phyloP scores from a whole-genome alignment of 2,797 vertebrate genomes.

The Rhinophrynus dorsalis region DNA sequence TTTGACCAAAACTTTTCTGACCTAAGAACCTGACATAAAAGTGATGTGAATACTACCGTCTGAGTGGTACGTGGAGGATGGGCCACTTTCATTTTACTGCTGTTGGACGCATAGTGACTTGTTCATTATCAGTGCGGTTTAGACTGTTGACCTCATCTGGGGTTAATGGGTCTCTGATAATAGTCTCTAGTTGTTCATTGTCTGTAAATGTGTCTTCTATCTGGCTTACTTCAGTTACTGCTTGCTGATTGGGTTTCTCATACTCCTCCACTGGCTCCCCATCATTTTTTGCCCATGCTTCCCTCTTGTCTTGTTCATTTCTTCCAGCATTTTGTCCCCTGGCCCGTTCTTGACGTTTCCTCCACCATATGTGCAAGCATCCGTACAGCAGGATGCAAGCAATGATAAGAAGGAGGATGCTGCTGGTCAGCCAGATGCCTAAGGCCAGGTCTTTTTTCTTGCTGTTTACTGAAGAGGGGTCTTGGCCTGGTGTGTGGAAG shows the following conservation, averaged over 20 bases:
- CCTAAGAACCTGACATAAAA: too few species aligned
- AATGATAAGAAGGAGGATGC: slow-evolving; percentile 78
- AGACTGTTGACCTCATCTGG: slow-evolving; percentile 39
- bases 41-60: neutral
- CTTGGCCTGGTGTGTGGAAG: slow-evolving; percentile 76
- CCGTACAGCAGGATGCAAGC: slow-evolving; percentile 76
- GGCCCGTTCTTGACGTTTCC: slow-evolving; percentile 49
- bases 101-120: slow-evolving; percentile 33
- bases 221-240: slow-evolving; percentile 33
- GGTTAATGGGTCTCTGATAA: slow-evolving; percentile 63
- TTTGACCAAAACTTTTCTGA: too few species aligned
- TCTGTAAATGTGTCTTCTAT: slow-evolving; percentile 41
- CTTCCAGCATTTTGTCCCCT: slow-evolving; percentile 31
- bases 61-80: neutral
- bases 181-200: slow-evolving; percentile 56
- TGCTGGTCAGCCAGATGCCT: slow-evolving; percentile 85
- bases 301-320: neutral
- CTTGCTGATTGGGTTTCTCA: slow-evolving; percentile 10
- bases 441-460: slow-evolving; percentile 77
- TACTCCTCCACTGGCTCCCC: accelerated
- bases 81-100: slow-evolving; percentile 19
- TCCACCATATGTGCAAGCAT: slow-evolving; percentile 75
- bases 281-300: neutral
- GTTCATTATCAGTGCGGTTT: slow-evolving; percentile 60
- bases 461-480: slow-evolving; percentile 54